Percentiles rank a stretch among this genome's conserved stretches.
phyloP scores from a whole-genome alignment of 1,140 invertebrate species.

The Drosophila teissieri region DNA sequence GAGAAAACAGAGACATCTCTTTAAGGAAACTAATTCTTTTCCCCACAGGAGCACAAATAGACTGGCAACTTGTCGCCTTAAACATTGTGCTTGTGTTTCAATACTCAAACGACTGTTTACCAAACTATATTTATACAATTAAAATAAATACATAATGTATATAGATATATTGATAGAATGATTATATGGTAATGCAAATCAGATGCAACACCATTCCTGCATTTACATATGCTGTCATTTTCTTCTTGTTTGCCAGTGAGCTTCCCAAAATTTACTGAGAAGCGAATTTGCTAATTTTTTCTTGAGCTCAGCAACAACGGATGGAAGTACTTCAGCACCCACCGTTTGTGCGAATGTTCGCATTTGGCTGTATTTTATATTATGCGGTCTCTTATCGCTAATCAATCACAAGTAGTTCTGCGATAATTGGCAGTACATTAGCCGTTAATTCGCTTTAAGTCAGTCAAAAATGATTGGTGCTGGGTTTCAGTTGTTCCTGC shows the following conservation, averaged over 20 bases:
- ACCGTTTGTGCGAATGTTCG: neutral
- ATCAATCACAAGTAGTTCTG: constrained; percentile 27
- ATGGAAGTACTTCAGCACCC: neutral
- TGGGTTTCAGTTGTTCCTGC: constrained; percentile 17
- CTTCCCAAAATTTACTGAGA: no score
- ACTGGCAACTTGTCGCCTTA: no score
- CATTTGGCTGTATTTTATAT: constrained; percentile 1
- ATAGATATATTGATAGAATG: no score
- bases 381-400: constrained; percentile 5
- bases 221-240: neutral
- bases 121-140: no score
- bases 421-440: constrained; percentile 31
- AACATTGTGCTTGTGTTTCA: no score
- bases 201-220: no score
- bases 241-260: no score
- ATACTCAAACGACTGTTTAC: no score
- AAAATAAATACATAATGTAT: no score
- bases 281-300: no score
- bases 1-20: neutral
- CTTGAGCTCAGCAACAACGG: neutral
- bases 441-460: constrained; percentile 8
- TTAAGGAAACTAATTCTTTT: neutral
- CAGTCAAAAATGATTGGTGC: constrained; percentile 51
- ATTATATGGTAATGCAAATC: no score
- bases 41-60: no score